phyloP scores from a whole-genome alignment of 2,888 invertebrate genomes.

The Nemapogon koenigi region DNA sequence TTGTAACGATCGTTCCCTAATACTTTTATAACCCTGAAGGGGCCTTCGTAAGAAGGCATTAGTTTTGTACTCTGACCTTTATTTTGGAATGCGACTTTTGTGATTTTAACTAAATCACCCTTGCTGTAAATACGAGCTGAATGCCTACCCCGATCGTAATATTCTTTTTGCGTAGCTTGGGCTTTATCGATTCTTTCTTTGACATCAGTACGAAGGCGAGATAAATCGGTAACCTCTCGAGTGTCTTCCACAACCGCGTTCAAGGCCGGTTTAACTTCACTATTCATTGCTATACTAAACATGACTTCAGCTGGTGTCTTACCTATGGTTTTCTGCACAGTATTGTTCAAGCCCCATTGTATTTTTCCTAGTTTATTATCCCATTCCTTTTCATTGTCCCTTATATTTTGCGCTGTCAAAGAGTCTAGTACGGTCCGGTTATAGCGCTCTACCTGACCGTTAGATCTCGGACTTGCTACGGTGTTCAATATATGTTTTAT shows the following conservation, averaged over 20 bases:
- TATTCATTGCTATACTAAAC: slow-evolving; percentile 17
- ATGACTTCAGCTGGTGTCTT: slow-evolving; percentile 18
- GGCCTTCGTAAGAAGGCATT: slow-evolving; percentile 11
- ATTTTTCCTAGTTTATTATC: slow-evolving; percentile 23
- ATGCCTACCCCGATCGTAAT: slow-evolving; percentile 7
- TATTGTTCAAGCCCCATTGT: slow-evolving; percentile 23
- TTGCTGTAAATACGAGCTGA: slow-evolving; percentile 6
- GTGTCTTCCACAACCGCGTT: background rate
- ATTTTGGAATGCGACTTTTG: slow-evolving; percentile 10
- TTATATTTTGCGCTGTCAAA: slow-evolving; percentile 19
- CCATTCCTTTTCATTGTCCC: slow-evolving; percentile 25
- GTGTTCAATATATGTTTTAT: slow-evolving; percentile 21
- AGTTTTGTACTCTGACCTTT: slow-evolving; percentile 13
- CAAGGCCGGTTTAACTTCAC: slow-evolving; percentile 2
- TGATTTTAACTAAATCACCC: slow-evolving; percentile 12
- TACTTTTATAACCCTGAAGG: slow-evolving; percentile 9
- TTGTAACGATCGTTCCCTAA: slow-evolving; percentile 10
- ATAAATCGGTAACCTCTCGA: background rate
- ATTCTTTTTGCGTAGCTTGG: slow-evolving; percentile 9
- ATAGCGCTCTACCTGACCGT: slow-evolving; percentile 24
- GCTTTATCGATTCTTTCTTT: slow-evolving; percentile 5
- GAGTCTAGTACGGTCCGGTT: slow-evolving; percentile 24
- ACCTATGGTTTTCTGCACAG: slow-evolving; percentile 19
- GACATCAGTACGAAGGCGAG: background rate
- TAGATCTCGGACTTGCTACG: slow-evolving; percentile 14